Conservation (phyloP, 2,113 vertebrate genomes). For the Notiomystis cincta region DNA sequence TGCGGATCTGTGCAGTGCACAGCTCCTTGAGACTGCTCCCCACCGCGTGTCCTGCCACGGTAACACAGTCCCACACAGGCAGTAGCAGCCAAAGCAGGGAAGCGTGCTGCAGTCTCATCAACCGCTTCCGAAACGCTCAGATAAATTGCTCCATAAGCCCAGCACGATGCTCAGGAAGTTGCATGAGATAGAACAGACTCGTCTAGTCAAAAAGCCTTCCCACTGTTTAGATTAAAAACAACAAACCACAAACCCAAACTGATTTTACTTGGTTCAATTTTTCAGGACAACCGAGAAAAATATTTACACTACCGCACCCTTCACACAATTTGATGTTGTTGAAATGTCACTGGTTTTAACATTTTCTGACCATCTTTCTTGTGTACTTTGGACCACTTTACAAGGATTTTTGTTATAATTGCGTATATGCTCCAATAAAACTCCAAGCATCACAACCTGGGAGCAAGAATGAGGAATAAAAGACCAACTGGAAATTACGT, state of each 20-base stretch:
- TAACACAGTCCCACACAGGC: accelerated
- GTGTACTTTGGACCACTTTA: background rate
- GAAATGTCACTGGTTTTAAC: background rate
- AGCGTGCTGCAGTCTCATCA: background rate
- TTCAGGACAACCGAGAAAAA: background rate
- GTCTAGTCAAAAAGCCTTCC: background rate
- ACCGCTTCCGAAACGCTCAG: background rate
- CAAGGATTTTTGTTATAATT: background rate
- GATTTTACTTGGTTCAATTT: background rate
- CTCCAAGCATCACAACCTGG: background rate
- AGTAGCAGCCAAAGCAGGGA: background rate
- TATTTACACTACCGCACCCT: background rate
- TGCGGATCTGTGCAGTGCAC: background rate
- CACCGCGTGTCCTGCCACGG: background rate
- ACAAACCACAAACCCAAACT: background rate
- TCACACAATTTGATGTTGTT: background rate
- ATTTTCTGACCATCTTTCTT: background rate
- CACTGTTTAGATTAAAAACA: background rate
- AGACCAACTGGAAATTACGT: background rate
- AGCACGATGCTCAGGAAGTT: background rate
- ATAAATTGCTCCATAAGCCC: background rate
- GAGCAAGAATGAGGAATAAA: background rate
- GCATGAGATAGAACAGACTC: accelerated
- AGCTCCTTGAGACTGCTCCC: background rate
- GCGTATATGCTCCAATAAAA: background rate